Conservation (phyloP, 2,888 invertebrate genomes). For the Sarcophaga carnaria region DNA sequence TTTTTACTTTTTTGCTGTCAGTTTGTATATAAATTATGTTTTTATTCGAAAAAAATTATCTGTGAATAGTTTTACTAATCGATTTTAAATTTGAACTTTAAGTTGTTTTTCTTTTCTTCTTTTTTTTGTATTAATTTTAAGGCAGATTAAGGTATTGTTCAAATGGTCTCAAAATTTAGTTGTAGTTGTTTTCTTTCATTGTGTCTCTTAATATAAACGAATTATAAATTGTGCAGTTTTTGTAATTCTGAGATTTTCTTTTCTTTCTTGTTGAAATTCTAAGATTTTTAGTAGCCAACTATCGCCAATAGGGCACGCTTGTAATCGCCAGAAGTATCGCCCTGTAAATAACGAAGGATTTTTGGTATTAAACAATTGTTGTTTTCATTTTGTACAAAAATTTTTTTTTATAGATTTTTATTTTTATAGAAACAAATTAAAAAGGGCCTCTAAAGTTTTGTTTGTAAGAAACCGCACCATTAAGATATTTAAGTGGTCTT, state of each 20-base stretch:
- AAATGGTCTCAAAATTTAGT: slow-evolving; percentile 43
- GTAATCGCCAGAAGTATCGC: slow-evolving; percentile 96
- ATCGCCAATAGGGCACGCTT: slow-evolving; percentile 93
- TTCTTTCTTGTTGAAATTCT: slow-evolving; percentile 60
- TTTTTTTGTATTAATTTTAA: slow-evolving; percentile 32
- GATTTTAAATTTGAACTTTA: slow-evolving; percentile 41
- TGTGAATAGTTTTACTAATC: slow-evolving; percentile 9
- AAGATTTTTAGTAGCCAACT: slow-evolving; percentile 83
- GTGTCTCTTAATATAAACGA: neutral
- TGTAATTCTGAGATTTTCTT: slow-evolving; percentile 43
- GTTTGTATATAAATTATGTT: neutral
- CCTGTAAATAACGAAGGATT: slow-evolving; percentile 84
- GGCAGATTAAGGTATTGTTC: slow-evolving; percentile 48
- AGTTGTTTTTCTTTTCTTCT: slow-evolving; percentile 27
- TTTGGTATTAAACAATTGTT: slow-evolving; percentile 70
- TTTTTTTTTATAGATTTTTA: slow-evolving; percentile 21
- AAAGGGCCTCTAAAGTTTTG: slow-evolving; percentile 23
- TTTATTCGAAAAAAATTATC: neutral
- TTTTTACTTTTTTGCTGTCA: neutral
- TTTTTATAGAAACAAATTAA: slow-evolving; percentile 49
- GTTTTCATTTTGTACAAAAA: slow-evolving; percentile 51
- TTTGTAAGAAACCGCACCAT: slow-evolving; percentile 37
- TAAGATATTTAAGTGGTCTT: neutral
- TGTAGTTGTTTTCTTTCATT: slow-evolving; percentile 57
- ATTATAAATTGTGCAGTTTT: slow-evolving; percentile 61